phyloP scores from a whole-genome alignment of 1,140 invertebrate genomes.

The Ephestia elutella region DNA sequence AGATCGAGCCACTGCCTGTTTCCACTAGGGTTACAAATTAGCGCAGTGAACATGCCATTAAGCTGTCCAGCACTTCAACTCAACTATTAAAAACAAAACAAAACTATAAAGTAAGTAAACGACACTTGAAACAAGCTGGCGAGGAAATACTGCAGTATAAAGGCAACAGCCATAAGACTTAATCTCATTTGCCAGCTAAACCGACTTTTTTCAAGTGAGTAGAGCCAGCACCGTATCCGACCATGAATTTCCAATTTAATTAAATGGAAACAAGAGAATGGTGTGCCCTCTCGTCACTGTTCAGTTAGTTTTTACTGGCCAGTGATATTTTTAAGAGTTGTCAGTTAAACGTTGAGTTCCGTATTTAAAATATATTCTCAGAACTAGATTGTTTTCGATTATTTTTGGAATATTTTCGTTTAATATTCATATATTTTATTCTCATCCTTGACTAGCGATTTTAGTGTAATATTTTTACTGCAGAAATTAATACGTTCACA shows the following conservation, averaged over 20 bases:
- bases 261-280: slow-evolving; percentile 61
- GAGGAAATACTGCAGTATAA: slow-evolving; percentile 24
- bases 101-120: slow-evolving; percentile 6
- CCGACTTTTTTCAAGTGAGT: slow-evolving; percentile 36
- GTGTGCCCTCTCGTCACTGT: slow-evolving; percentile 42
- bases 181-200: slow-evolving; percentile 48
- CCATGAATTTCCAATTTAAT: slow-evolving; percentile 52
- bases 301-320: slow-evolving; percentile 43
- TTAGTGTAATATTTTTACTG: no score
- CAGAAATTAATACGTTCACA: no score
- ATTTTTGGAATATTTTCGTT: slow-evolving; percentile 28
- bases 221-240: slow-evolving; percentile 23
- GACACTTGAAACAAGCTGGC: slow-evolving; percentile 6
- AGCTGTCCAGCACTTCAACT: no score
- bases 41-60: no score
- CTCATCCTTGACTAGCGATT: no score
- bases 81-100: no score
- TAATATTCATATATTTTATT: slow-evolving; percentile 28
- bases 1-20: no score
- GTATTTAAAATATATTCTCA: slow-evolving; percentile 8
- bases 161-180: slow-evolving; percentile 29
- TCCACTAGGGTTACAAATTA: no score
- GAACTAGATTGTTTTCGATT: slow-evolving; percentile 3
- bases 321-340: slow-evolving; percentile 11
- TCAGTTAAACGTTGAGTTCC: slow-evolving; percentile 9